A percentile compares a stretch with the other conserved stretches of the same genome.
Evolutionary conservation across 2,797 vertebrate species (phyloP).

Genomic region (Mallotus villosus): DNA sequence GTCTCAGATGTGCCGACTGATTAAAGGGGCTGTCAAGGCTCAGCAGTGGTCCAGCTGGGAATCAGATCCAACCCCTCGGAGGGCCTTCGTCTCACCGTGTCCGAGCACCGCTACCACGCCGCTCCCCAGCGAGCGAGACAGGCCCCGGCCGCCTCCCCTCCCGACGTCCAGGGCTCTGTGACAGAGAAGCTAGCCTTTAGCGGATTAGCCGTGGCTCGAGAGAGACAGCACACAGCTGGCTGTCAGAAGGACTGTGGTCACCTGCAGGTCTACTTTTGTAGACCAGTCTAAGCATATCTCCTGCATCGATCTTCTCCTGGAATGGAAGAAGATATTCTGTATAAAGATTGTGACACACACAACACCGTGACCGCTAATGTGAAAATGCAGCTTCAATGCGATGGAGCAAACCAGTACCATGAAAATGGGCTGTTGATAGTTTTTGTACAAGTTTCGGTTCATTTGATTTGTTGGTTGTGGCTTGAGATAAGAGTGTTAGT

Average conservation of each 20-base stretch:
- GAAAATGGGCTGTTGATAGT: neutral
- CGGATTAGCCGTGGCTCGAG: constrained; percentile 41
- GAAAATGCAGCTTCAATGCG: neutral
- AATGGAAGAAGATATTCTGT: constrained; percentile 11
- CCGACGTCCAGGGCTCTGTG: constrained; percentile 34
- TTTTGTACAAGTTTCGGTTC: neutral
- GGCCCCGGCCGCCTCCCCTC: constrained; percentile 36
- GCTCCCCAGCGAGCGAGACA: constrained; percentile 19
- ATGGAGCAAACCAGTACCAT: neutral
- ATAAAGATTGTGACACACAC: neutral
- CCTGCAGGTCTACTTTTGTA: constrained; percentile 11
- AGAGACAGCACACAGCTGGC: constrained; percentile 42
- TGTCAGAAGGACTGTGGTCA: constrained; percentile 21
- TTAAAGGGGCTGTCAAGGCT: constrained; percentile 37
- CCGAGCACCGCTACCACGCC: constrained; percentile 32
- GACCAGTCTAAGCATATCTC: constrained; percentile 19
- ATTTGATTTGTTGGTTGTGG: constrained; percentile 22
- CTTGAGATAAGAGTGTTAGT: neutral
- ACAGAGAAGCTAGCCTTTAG: neutral
- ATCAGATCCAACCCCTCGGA: no score
- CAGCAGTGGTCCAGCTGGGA: constrained; percentile 4
- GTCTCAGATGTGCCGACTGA: no score
- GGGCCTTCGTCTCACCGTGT: constrained; percentile 34
- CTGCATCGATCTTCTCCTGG: constrained; percentile 21
- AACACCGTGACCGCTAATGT: no score